Evolutionary conservation across 2,797 vertebrate species (phyloP).

Genomic region (Rhadinocentrus ornatus): DNA sequence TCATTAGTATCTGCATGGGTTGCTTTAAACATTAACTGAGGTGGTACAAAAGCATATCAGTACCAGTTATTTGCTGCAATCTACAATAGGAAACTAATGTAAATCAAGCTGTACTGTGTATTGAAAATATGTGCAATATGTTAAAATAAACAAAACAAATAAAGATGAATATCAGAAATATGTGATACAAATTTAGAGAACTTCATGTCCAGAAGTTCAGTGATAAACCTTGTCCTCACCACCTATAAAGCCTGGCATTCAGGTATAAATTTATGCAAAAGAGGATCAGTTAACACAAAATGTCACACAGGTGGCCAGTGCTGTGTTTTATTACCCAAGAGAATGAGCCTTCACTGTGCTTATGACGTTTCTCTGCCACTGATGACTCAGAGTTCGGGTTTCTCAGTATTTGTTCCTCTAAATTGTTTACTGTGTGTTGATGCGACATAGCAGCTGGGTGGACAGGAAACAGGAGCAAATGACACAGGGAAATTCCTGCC

Average conservation of each 20-base stretch:
- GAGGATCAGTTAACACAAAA: constrained; percentile 48
- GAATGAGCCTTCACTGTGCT: constrained; percentile 53
- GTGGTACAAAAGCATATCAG: not conserved
- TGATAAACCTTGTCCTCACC: constrained; percentile 13
- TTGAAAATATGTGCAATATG: not conserved
- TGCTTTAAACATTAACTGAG: not conserved
- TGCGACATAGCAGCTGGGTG: constrained; percentile 73
- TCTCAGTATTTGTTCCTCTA: constrained; percentile 85
- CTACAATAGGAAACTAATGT: not conserved
- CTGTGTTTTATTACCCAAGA: constrained; percentile 79
- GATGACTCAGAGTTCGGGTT: constrained; percentile 84
- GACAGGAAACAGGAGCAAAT: constrained; percentile 73
- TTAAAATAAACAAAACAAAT: not conserved
- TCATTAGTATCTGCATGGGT: not conserved
- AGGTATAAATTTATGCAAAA: constrained; percentile 41
- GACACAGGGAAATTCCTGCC: constrained; percentile 67
- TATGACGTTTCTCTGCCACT: constrained; percentile 71
- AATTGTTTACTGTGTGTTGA: constrained; percentile 80
- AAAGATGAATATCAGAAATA: not conserved
- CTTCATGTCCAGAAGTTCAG: constrained; percentile 8
- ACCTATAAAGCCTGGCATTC: constrained; percentile 31
- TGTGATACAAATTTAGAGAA: constrained; percentile 16
- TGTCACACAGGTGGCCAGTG: constrained; percentile 64
- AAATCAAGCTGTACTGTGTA: not conserved
- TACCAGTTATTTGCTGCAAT: not conserved